Base-by-base conservation (phyloP, 53 echinoderm and acorn worm species). In the Pentamera pediparva region DNA sequence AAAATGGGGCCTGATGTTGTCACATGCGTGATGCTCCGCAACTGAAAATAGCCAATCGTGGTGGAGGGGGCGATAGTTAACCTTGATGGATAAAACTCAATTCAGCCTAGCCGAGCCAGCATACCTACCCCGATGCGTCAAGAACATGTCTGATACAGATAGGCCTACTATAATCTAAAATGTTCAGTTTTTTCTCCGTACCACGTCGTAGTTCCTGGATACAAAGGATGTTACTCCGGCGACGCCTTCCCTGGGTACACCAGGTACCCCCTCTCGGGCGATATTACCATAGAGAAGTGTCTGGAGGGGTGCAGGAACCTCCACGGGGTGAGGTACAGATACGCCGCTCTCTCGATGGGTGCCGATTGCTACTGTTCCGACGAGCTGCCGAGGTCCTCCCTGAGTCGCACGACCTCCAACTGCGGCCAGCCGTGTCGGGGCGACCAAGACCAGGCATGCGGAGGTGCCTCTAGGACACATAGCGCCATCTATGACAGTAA, bases 401-500 rank as follows among this genome's bases (percentile, higher is more conserved):
- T 4, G 45, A 67, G 0, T 1, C 2, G 18, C 12, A 37, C 13
- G 15, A 11, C 39, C 0, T 26, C 26, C 24, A 27, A 3, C 13
- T 67, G 67, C 30, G 39, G 45, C 18, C 11, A 28, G 13, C 47
- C 27, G 22, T 67, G 67, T 28, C 3, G 19, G 10, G 67, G 67
- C 10, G 43, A 67, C 39, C 5, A 9, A 15, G 17, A 28, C 19
- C 67, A 67, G 29, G 67, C 30, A 31, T 67, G 67, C 25, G 67
- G 67, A 19, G 67, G 67, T 27, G 11, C 5, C 11, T 20, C 20
- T 7, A 3, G 12, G 29, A 5, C 30, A 0, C 45, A 67, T 31
- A 40, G 25, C 9, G 41, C 67, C 5, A 47, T 67, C 5, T 67
- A 67, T 43, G 39, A 67, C 39, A 67, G 67, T 67, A 43, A 67